Conservation (phyloP, 2,113 vertebrate genomes). For the Neolamprologus devosi region DNA sequence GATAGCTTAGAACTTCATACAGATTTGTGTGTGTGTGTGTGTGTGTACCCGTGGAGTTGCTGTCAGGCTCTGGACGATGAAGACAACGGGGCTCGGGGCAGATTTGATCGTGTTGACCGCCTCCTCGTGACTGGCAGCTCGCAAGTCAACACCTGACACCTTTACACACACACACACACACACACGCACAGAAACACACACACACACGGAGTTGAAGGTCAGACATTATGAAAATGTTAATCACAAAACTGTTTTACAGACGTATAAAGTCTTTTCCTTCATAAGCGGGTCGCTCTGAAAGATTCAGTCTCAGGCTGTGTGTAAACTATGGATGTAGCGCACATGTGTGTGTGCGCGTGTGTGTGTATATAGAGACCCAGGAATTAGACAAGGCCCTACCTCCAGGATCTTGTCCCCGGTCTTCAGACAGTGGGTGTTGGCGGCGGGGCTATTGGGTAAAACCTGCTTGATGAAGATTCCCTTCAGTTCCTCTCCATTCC, state of each 20-base stretch:
- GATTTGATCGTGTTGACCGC: conserved; percentile 89
- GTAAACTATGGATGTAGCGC: background rate
- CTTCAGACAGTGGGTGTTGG: conserved; percentile 79
- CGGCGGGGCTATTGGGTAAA: conserved; percentile 84
- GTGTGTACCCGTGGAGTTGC: conserved; percentile 77
- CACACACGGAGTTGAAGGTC: background rate
- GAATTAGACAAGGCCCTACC: conserved; percentile 55
- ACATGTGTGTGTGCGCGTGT: fast-evolving
- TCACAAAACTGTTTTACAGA: background rate
- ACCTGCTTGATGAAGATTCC: conserved; percentile 99
- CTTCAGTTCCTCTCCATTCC: conserved; percentile 94
- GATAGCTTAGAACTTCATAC: background rate
- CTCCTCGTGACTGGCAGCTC: conserved; percentile 83
- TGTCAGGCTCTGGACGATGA: conserved; percentile 87
- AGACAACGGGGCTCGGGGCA: conserved; percentile 82
- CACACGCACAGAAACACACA: fast-evolving
- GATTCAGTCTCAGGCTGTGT: background rate
- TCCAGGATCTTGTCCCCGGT: conserved; percentile 98
- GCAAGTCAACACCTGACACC: conserved; percentile 88
- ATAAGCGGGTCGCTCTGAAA: background rate
- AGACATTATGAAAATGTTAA: background rate
- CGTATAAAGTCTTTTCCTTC: background rate
- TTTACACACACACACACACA: background rate
- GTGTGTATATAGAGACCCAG: background rate
- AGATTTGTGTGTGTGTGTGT: background rate